These are phyloP conservation scores for Drosophila parabipectinata DNA, from an alignment of 1,140 invertebrate species.

Conservation along the genomic window DNA sequence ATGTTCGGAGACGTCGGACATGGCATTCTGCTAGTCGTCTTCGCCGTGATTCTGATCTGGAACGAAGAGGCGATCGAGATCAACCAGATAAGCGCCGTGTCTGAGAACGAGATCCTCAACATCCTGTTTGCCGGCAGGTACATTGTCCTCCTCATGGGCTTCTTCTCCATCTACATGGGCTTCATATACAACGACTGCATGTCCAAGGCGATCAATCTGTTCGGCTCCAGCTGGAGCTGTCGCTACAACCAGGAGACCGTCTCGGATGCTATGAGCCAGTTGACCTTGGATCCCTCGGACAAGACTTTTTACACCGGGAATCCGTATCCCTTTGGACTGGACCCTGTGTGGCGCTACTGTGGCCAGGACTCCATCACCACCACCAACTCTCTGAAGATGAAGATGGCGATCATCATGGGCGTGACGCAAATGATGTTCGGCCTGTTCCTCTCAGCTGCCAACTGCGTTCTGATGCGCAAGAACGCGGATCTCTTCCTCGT, in stretches of 20 bases:
- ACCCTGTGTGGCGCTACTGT: slow-evolving; percentile 94
- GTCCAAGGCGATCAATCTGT: slow-evolving; percentile 96
- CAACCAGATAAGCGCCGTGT: slow-evolving; percentile 89
- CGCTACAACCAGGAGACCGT: slow-evolving; percentile 86
- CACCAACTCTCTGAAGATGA: slow-evolving; percentile 99
- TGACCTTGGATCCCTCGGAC: slow-evolving; percentile 93
- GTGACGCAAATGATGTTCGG: slow-evolving; percentile 99
- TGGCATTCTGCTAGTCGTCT: slow-evolving; percentile 87
- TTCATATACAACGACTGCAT: slow-evolving; percentile 98
- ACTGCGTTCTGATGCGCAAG: slow-evolving; percentile 93
- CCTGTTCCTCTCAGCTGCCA: slow-evolving; percentile 93
- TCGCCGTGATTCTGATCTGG: slow-evolving; percentile 87
- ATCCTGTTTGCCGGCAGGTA: slow-evolving; percentile 99
- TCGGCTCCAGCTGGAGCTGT: slow-evolving; percentile 94
- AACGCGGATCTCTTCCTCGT: slow-evolving; percentile 93
- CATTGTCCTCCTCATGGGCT: slow-evolving; percentile 98
- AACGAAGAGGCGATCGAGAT: slow-evolving; percentile 89
- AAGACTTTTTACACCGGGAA: slow-evolving; percentile 80
- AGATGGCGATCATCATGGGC: slow-evolving; percentile 97
- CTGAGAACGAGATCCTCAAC: slow-evolving; percentile 95
- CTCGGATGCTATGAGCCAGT: slow-evolving; percentile 78
- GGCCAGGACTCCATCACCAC: slow-evolving; percentile 98
- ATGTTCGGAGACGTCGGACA: slow-evolving; percentile 92
- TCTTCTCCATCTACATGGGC: slow-evolving; percentile 98
- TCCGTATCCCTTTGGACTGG: slow-evolving; percentile 85